Conservation (phyloP, 2,113 vertebrate genomes). For the Nesogale talazaci region DNA sequence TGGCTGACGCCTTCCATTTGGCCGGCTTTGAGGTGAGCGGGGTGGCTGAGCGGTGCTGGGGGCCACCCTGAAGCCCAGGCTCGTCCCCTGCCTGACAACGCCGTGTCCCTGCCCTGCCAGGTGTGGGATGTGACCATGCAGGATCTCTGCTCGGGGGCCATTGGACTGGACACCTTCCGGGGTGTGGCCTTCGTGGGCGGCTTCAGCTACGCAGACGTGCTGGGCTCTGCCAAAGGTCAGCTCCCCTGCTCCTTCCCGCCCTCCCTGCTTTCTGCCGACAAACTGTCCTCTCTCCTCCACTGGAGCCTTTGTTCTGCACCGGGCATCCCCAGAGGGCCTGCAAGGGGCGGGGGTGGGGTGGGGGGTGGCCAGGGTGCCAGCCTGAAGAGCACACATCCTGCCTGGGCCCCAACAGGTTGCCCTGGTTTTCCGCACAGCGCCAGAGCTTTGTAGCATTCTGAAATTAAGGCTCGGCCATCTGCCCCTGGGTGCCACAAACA, state of each 20-base stretch:
- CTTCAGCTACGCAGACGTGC: constrained; percentile 94
- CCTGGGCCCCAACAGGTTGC: too few species aligned
- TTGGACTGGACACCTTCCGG: constrained; percentile 89
- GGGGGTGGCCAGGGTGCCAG: too few species aligned
- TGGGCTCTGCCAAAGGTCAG: constrained; percentile 95
- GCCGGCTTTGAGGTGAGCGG: constrained; percentile 92
- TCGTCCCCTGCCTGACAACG: neutral
- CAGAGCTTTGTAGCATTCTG: neutral
- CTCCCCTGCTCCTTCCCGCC: fast-evolving
- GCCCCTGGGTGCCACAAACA: neutral
- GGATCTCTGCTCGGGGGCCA: constrained; percentile 90
- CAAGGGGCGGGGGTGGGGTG: neutral
- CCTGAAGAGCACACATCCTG: too few species aligned
- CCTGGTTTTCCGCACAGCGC: neutral
- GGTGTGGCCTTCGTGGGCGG: constrained; percentile 94
- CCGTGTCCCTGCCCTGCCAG: constrained; percentile 72
- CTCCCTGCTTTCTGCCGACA: neutral
- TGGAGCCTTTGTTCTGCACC: neutral
- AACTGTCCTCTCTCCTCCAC: neutral
- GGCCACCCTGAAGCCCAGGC: neutral
- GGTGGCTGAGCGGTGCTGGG: neutral
- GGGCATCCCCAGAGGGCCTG: neutral
- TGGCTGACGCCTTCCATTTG: constrained; percentile 91
- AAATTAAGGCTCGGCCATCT: neutral
- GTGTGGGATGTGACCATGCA: constrained; percentile 97